These are phyloP conservation scores for Perca schrenkii DNA, from an alignment of 2,113 vertebrate species.

Conservation along the genomic window DNA sequence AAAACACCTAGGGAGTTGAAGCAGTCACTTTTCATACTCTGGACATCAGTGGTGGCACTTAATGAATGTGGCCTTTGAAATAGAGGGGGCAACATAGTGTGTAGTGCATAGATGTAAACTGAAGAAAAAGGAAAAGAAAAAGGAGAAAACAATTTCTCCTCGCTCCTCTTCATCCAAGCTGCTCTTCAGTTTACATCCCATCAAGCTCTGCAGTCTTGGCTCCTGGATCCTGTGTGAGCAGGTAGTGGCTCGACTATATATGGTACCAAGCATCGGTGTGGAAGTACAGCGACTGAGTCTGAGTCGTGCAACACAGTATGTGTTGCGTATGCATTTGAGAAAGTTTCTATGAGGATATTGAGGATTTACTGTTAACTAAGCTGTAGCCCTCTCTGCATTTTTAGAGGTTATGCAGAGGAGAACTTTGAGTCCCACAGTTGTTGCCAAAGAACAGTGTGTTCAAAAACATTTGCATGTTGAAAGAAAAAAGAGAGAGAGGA, in stretches of 20 bases:
- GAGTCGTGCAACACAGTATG: neutral
- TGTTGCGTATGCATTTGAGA: neutral
- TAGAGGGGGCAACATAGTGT: slow-evolving; percentile 16
- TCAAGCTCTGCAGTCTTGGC: slow-evolving; percentile 8
- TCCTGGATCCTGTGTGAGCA: neutral
- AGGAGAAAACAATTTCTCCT: slow-evolving; percentile 19
- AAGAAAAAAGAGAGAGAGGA: neutral
- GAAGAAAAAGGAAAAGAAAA: slow-evolving; percentile 3
- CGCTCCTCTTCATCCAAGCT: slow-evolving; percentile 4
- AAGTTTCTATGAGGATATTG: slow-evolving; percentile 16
- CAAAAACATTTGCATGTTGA: slow-evolving; percentile 18
- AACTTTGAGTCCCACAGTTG: slow-evolving; percentile 9
- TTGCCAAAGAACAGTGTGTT: slow-evolving; percentile 43
- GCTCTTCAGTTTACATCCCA: slow-evolving; percentile 15
- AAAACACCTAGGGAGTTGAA: slow-evolving; percentile 45
- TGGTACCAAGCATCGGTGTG: neutral
- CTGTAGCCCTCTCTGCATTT: slow-evolving; percentile 16
- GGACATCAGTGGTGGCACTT: slow-evolving; percentile 31
- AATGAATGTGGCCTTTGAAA: slow-evolving; percentile 52
- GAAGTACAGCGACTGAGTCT: slow-evolving; percentile 7
- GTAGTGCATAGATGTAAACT: neutral
- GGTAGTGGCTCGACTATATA: neutral
- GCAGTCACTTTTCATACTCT: slow-evolving; percentile 19
- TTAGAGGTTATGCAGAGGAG: slow-evolving; percentile 56
- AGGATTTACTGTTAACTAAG: slow-evolving; percentile 35